Conservation (phyloP, 2,888 invertebrate genomes). For the Seira sanloemensis region DNA sequence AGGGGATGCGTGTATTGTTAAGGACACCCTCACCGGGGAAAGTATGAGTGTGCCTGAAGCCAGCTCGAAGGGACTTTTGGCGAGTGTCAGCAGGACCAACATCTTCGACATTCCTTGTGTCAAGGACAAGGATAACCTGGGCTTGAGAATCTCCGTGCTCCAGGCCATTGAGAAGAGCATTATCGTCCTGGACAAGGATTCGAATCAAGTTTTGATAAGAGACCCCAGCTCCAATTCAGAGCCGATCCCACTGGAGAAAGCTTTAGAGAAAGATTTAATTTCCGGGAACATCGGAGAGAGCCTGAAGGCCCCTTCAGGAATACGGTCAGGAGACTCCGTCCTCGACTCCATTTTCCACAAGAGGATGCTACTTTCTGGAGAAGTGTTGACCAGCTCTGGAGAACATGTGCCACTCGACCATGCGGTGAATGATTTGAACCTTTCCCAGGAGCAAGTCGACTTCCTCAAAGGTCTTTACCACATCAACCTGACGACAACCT, state of each 20-base stretch:
- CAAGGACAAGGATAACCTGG: constrained; percentile 84
- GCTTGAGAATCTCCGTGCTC: constrained; percentile 90
- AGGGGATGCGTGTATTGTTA: constrained; percentile 77
- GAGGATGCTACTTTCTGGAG: constrained; percentile 91
- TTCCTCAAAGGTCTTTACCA: constrained; percentile 89
- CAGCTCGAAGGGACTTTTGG: constrained; percentile 90
- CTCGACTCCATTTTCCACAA: constrained; percentile 91
- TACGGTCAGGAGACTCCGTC: constrained; percentile 76
- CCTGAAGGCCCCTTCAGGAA: constrained; percentile 67
- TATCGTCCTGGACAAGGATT: constrained; percentile 77
- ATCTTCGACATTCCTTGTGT: constrained; percentile 96
- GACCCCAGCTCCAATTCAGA: constrained; percentile 36
- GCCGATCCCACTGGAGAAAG: constrained; percentile 82
- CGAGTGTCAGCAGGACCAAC: constrained; percentile 89
- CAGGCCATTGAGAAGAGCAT: constrained; percentile 84
- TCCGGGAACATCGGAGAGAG: constrained; percentile 82
- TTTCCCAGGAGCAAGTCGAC: constrained; percentile 91
- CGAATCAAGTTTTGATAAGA: constrained; percentile 77
- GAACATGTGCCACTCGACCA: constrained; percentile 87
- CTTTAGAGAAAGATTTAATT: constrained; percentile 85
- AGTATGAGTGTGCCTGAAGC: constrained; percentile 89
- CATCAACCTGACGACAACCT: constrained; percentile 91
- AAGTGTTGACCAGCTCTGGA: constrained; percentile 85
- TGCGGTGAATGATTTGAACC: constrained; percentile 89
- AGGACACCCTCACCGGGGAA: constrained; percentile 85